Evolutionary conservation across 1,140 invertebrate genomes (phyloP).

Genomic region (Ptiloglossa arizonensis): DNA sequence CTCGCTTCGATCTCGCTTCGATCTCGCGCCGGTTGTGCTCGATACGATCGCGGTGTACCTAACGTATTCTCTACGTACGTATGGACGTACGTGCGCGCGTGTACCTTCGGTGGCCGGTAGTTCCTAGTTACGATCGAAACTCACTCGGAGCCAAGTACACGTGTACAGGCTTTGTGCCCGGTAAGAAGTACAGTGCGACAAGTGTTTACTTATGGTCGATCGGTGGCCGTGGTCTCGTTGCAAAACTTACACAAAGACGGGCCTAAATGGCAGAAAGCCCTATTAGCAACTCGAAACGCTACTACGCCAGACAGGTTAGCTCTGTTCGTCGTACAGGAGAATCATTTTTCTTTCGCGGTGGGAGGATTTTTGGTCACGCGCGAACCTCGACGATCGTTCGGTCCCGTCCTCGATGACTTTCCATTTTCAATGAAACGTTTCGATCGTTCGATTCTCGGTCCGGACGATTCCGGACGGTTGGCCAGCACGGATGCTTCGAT

Average conservation of each 20-base stretch:
- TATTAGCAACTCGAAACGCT: constrained; percentile 62
- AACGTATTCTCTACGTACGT: no score
- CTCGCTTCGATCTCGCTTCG: neutral
- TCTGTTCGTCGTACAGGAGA: neutral
- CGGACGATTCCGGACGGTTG: no score
- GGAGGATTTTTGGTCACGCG: no score
- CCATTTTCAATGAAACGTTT: no score
- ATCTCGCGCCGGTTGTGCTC: no score
- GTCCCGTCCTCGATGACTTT: no score
- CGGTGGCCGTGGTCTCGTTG: constrained; percentile 15
- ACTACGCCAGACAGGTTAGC: constrained; percentile 58
- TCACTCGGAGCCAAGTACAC: neutral
- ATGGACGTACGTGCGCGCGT: neutral
- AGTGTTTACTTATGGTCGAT: constrained; percentile 37
- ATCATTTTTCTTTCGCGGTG: neutral
- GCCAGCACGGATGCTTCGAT: no score
- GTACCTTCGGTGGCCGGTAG: neutral
- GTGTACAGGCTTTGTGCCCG: constrained; percentile 5
- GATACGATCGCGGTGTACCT: no score
- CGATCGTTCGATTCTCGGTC: no score
- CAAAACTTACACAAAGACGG: constrained; percentile 9
- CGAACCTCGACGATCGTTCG: no score
- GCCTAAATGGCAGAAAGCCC: constrained; percentile 67
- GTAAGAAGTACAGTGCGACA: constrained; percentile 4
- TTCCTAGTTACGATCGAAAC: constrained; percentile 10